A percentile compares a stretch with the other conserved stretches of the same genome.
These are phyloP conservation scores for Sandelia bainsii DNA, from an alignment of 2,797 vertebrate species.

Conservation along the genomic window DNA sequence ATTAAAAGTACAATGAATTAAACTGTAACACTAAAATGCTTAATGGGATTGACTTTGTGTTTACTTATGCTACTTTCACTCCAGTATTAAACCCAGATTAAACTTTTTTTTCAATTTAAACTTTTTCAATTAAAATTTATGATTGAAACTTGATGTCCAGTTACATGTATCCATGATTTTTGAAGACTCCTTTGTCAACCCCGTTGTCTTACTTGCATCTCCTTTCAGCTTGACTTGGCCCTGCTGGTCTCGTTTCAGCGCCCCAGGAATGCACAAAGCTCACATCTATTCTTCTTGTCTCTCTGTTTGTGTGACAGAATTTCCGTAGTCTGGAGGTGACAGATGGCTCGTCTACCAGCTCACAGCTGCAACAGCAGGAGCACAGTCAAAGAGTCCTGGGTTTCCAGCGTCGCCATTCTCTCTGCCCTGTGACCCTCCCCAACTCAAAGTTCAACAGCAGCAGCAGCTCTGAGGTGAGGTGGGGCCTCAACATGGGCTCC, in stretches of 20 bases:
- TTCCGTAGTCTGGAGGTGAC: constrained; percentile 76
- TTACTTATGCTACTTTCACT: no score
- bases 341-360: constrained; percentile 56
- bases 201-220: constrained; percentile 18
- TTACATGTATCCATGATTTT: not conserved
- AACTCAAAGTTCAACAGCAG: constrained; percentile 85
- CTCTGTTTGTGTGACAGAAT: constrained; percentile 75
- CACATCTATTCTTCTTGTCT: constrained; percentile 43
- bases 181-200: not conserved
- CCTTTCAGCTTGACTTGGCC: constrained; percentile 13
- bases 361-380: constrained; percentile 61
- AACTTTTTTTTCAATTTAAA: no score
- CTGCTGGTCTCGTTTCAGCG: constrained; percentile 31
- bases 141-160: no score
- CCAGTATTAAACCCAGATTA: not conserved
- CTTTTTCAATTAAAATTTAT: not conserved
- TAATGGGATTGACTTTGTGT: no score
- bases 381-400: constrained; percentile 70
- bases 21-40: no score
- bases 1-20: no score
- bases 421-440: constrained; percentile 85
- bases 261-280: constrained; percentile 47
- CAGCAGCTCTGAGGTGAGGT: constrained; percentile 53
- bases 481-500: constrained; percentile 61
- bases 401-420: constrained; percentile 83